Evolutionary conservation across 2,888 invertebrate genomes (phyloP).

Genomic region (Erannis defoliaria): DNA sequence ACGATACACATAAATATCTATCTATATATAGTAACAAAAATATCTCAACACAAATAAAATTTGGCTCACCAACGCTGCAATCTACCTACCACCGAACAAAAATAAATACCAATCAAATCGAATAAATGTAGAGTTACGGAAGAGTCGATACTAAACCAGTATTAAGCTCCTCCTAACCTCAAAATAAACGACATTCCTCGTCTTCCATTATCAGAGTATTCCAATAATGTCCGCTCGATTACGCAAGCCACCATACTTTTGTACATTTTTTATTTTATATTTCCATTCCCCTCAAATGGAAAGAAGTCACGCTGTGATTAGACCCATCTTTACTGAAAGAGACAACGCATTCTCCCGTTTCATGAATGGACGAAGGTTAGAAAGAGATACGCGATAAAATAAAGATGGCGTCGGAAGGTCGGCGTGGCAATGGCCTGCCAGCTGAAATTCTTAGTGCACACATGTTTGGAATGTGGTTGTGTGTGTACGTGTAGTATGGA

Average conservation of each 20-base stretch:
- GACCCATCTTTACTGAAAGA: slow-evolving; percentile 58
- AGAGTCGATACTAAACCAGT: slow-evolving; percentile 31
- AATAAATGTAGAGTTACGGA: slow-evolving; percentile 7
- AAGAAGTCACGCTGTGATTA: slow-evolving; percentile 72
- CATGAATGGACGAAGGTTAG: slow-evolving; percentile 46
- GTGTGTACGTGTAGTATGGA: slow-evolving; percentile 63
- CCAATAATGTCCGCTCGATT: slow-evolving; percentile 55
- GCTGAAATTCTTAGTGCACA: slow-evolving; percentile 70
- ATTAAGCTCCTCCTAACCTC: slow-evolving; percentile 35
- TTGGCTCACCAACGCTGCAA: slow-evolving; percentile 8
- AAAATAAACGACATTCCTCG: slow-evolving; percentile 30
- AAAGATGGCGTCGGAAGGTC: slow-evolving; percentile 77
- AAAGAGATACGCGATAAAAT: slow-evolving; percentile 70
- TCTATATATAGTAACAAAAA: background rate
- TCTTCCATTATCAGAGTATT: slow-evolving; percentile 58
- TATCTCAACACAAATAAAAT: background rate
- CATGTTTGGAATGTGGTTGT: slow-evolving; percentile 54
- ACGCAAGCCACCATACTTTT: slow-evolving; percentile 59
- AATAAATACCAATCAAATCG: slow-evolving; percentile 26
- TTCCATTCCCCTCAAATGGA: slow-evolving; percentile 77
- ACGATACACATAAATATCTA: background rate
- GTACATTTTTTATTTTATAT: slow-evolving; percentile 46
- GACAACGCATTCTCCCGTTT: slow-evolving; percentile 57
- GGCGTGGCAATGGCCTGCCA: slow-evolving; percentile 63
- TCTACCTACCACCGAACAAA: slow-evolving; percentile 20